Base-by-base conservation (phyloP, 2,113 vertebrate species). In the Promerops cafer region DNA sequence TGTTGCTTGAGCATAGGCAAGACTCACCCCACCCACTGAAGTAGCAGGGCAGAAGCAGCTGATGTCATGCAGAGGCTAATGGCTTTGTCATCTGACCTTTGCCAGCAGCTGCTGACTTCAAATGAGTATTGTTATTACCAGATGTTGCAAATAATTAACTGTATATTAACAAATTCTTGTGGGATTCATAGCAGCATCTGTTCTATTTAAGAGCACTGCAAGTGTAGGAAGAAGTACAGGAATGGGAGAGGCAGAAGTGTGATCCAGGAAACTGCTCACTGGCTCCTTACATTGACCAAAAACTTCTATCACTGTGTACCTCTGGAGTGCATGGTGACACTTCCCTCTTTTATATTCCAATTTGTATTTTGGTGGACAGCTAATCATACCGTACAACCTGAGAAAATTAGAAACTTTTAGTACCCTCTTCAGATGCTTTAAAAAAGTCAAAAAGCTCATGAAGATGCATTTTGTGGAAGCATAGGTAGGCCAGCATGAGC, bases 121-220 rank as follows among this genome's bases (percentile, higher is more conserved):
- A 31, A 65, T 42, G 42, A 65, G 5, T 23, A 24, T 52, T 60
- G 31, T 64, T 84, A 53, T 71, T 85, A 87, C 44, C 78, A 93
- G 81, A 84, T 75, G 66, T 53, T 9, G 5, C 23, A 15, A 84
- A 64, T 75, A 84, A 87, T 83, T 90, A 93, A n/a, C 53, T 81
- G 37, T 57, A 13, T 63, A 18, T 65, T 88, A 87, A 26, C 54
- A 90, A 20, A 21, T 64, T 89, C 59, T 66, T 47, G 8, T 71
- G 83, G 57, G 71, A 64, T 76, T 93, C 57, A 19, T 17, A 60
- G 60, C 12, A 84, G 21, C 57, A 57, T 72, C 83, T 69, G 24
- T 39, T 60, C 53, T 49, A 13, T 59, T 82, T 90, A 50, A 66
- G 59, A 77, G 20, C 3, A 1, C 12, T 70, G 50, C n/a, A 45